These are phyloP conservation scores for Druon quercuslanigerum DNA, from an alignment of 1,140 invertebrate genomes.

Conservation along the genomic window DNA sequence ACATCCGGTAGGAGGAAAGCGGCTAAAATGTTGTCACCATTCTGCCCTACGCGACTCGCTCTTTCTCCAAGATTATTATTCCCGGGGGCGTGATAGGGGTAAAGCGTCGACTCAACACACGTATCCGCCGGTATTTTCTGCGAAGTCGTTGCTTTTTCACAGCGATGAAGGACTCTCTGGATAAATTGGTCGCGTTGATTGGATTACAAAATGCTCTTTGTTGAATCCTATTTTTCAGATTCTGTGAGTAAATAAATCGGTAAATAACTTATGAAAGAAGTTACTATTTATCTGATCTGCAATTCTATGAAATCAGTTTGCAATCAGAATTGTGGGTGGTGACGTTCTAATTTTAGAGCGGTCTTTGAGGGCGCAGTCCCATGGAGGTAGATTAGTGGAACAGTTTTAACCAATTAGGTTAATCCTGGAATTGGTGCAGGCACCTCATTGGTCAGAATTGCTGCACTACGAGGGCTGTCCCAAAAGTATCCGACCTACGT, in stretches of 20 bases:
- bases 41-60: conserved; percentile 14
- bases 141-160: conserved; percentile 25
- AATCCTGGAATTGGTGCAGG: no score
- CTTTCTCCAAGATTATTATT: conserved; percentile 29
- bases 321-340: no score
- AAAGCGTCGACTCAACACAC: conserved; percentile 30
- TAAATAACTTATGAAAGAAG: no score
- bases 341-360: no score
- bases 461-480: no score
- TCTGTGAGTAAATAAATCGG: neutral
- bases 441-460: no score
- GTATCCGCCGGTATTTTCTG: conserved; percentile 15
- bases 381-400: no score
- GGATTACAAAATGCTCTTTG: conserved; percentile 26
- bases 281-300: no score
- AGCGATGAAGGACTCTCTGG: conserved; percentile 10
- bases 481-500: no score
- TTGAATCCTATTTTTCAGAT: neutral
- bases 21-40: conserved; percentile 34
- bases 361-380: no score
- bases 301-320: no score
- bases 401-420: no score
- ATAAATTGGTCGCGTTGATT: conserved; percentile 27
- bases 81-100: conserved; percentile 20
- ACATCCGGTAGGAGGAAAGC: conserved; percentile 37